Evolutionary conservation across 1,140 invertebrate genomes (phyloP), one percentile per base, ranked within the genome.

Genomic region (Pseudobourletiella spinata): DNA sequence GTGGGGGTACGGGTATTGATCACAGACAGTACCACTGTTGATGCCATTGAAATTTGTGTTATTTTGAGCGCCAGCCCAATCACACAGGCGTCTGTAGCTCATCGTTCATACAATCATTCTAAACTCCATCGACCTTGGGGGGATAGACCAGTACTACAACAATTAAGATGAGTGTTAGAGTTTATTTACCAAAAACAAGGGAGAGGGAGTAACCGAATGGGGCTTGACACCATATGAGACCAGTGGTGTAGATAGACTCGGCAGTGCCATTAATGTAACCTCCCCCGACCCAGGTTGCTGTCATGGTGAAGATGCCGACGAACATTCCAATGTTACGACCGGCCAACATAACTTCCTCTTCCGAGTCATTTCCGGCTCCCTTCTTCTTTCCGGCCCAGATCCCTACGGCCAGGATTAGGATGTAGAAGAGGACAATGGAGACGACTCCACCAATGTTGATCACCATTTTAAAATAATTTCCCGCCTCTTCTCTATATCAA

Each of bases 241-340:
- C 86, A 55, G 73, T 79, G 39, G 78, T 82, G 71, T 81, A 88
- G 54, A 89, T 82, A 16, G 78, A 79, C 74, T 90, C 88, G 2
- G 87, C 86, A 26, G 88, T 88, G 54, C 87, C 88, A 75, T 89
- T 89, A 61, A 90, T 86, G 73, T 88, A 90, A 22, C 85, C 86
- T 42, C 87, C 87, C 25, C 87, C 88, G 14, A 89, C 86, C 44
- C 57, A 73, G 72, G 79, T 76, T 84, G 86, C 86, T 63, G 86
- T 85, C 75, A 89, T 85, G 2, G 86, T 87, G 70, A 87, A 84
- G 59, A 86, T 81, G 14, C 86, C 87, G n/a, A 89, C 84, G 59
- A 86, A 75, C n/a, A 86, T 75, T 2, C 87, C 87, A 65, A 89
- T 81, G 71, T 83, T 84, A 57, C 87, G 75, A 39, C 86, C 86